Evolutionary conservation across 2,797 vertebrate species (phyloP).

Genomic region (Melopsittacus undulatus): DNA sequence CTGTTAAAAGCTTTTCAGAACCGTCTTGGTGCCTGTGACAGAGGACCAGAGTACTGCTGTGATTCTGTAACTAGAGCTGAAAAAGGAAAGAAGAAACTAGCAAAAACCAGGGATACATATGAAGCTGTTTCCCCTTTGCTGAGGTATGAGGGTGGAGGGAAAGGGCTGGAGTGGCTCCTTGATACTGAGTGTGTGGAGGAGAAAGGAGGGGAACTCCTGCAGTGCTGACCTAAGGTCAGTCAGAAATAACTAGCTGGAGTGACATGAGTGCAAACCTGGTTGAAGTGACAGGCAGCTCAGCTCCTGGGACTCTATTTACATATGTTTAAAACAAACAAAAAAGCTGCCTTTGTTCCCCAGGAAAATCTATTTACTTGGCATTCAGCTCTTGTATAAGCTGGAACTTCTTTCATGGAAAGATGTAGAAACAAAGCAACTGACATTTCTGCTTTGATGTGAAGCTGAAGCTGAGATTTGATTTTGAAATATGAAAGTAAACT

Average conservation of each 20-base stretch:
- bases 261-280: slow-evolving; percentile 9
- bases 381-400: not conserved
- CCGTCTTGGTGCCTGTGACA: rapidly evolving
- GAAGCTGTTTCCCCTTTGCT: not conserved
- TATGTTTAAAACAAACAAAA: slow-evolving; percentile 55
- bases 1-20: not conserved
- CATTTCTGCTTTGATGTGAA: slow-evolving; percentile 65
- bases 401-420: slow-evolving; percentile 17
- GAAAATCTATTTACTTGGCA: slow-evolving; percentile 57
- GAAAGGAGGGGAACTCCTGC: not conserved
- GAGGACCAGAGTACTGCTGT: not conserved
- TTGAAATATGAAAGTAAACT: slow-evolving; percentile 74
- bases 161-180: not conserved
- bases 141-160: not conserved
- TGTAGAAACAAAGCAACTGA: slow-evolving; percentile 57
- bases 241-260: slow-evolving; percentile 27
- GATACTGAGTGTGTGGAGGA: not conserved
- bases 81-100: not conserved
- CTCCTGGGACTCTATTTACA: slow-evolving; percentile 54
- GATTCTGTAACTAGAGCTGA: not conserved
- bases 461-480: slow-evolving; percentile 65
- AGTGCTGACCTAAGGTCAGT: not conserved
- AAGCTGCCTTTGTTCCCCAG: slow-evolving; percentile 45
- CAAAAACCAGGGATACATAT: rapidly evolving
- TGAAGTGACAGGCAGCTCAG: slow-evolving; percentile 38